These are phyloP conservation scores for Sarcophilus harrisii DNA, from an alignment of 2,797 vertebrate genomes.

Conservation along the genomic window DNA sequence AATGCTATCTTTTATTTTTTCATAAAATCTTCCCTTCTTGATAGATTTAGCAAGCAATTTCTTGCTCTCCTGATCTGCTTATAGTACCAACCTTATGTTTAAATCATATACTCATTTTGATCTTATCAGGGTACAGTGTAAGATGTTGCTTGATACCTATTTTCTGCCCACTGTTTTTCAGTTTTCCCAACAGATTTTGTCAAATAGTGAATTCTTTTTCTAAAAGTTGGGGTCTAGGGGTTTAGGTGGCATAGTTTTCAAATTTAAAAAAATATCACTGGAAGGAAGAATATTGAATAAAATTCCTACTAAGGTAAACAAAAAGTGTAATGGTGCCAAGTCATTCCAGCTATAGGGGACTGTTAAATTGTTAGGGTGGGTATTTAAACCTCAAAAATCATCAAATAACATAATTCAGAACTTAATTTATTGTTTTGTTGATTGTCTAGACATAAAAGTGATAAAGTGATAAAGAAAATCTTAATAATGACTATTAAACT, in stretches of 20 bases:
- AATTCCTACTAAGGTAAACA: not conserved
- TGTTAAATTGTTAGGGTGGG: not conserved
- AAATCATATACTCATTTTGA: not conserved
- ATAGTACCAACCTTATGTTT: not conserved
- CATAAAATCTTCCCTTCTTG: not conserved
- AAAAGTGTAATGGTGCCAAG: not conserved
- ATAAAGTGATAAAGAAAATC: not conserved
- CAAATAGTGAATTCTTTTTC: not conserved
- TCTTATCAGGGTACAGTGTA: too few species aligned
- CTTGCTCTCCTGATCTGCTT: not conserved
- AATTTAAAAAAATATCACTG: not conserved
- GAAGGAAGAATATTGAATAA: not conserved
- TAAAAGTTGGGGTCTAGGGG: not conserved
- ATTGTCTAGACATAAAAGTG: not conserved
- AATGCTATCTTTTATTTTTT: not conserved
- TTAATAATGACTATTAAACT: not conserved
- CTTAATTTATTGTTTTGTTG: not conserved
- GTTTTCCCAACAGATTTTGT: not conserved
- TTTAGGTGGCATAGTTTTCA: not conserved
- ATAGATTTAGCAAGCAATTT: not conserved
- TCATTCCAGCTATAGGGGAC: not conserved
- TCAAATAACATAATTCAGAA: not conserved
- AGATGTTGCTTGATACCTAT: not conserved
- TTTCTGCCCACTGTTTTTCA: not conserved
- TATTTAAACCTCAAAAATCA: not conserved